Evolutionary conservation across 2,888 invertebrate genomes (phyloP), one percentile per base, ranked within the genome.

Genomic region (Trichopria drosophilae): DNA sequence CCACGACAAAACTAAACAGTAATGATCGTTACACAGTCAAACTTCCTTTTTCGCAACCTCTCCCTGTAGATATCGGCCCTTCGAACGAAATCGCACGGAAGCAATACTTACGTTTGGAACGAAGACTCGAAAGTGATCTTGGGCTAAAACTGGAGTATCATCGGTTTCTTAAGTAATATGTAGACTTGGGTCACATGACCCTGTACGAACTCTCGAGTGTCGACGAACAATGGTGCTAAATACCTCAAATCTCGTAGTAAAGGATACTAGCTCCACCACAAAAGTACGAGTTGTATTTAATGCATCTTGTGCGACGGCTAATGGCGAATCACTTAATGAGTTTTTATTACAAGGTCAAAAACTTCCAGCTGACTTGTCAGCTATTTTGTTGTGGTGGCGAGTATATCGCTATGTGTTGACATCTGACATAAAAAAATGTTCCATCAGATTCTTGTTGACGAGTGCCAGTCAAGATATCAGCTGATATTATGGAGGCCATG

Each of bases 211-310:
- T 10, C 7, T 18, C 18, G 18, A 34, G 20, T 16, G 16, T 4
- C 6, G 18, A 34, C 10, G 7, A 16, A 16, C 2, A 16, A 3
- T 18, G 43, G n/a, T 19, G 26, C 2, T 47, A 47, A 10, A 15
- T 48, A 3, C 41, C 48, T 4, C 53, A n/a, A n/a, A n/a, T n/a
- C n/a, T n/a, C n/a, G n/a, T n/a, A n/a, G n/a, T n/a, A n/a, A n/a
- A n/a, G n/a, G 29, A 34, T 2, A 23, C 12, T 15, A 48, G 43
- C 29, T 24, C 18, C 12, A 43, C 52, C 0, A 52, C 52, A n/a
- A 26, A 41, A n/a, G n/a, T 48, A 1, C 3, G 48, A n/a, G 48
- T 52, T 6, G 52, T 47, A n/a, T n/a, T n/a, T n/a, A n/a, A n/a
- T n/a, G n/a, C n/a, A n/a, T n/a, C n/a, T n/a, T n/a, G n/a, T n/a